A percentile compares a stretch with the other conserved stretches of the same genome.
These are phyloP conservation scores for Acipenser transmontanus DNA, from an alignment of 2,797 vertebrate species.

Conservation along the genomic window DNA sequence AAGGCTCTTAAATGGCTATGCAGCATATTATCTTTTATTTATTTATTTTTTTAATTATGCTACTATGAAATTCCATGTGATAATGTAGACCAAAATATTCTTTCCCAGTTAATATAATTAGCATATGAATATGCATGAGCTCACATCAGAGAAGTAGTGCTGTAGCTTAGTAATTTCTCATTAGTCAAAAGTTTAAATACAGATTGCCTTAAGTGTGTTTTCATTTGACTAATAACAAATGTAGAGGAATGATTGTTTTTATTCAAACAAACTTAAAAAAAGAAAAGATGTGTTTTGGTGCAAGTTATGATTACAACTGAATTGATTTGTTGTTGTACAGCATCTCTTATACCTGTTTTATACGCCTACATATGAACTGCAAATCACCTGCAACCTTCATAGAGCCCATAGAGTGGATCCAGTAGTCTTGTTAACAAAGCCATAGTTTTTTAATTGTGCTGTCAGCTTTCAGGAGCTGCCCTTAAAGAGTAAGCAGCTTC, in stretches of 20 bases:
- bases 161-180: conserved; percentile 6
- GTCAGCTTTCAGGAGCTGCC: no score
- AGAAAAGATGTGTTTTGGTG: no score
- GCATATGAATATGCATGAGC: conserved; percentile 11
- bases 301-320: no score
- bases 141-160: conserved; percentile 2
- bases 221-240: conserved; percentile 11
- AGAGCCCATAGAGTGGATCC: no score
- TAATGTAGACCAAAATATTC: conserved; percentile 12
- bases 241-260: conserved; percentile 1
- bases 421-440: no score
- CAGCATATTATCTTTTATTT: neutral
- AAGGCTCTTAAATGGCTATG: conserved; percentile 1
- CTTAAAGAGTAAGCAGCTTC: no score
- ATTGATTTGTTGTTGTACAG: no score
- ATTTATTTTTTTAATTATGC: neutral
- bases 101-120: conserved; percentile 13
- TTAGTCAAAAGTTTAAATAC: conserved; percentile 9
- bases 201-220: neutral
- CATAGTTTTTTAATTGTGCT: no score
- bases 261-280: no score
- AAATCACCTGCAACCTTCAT: no score
- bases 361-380: no score
- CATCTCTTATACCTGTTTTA: no score
- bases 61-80: conserved; percentile 8